Evolutionary conservation across 2,797 vertebrate species (phyloP).

Genomic region (Lates japonicus): DNA sequence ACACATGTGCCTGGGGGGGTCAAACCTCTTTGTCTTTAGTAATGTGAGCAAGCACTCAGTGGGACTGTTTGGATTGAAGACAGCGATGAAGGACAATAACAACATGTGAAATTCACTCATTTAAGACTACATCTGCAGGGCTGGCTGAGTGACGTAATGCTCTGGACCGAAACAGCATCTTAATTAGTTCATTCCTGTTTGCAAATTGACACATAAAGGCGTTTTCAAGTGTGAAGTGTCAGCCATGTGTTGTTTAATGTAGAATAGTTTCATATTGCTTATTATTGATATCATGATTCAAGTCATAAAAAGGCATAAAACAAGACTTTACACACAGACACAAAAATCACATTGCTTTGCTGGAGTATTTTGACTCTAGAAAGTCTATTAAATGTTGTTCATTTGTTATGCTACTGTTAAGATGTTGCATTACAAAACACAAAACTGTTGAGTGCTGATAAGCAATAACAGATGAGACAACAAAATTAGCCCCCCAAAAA

Average conservation of each 20-base stretch:
- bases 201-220: background rate
- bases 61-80: conserved; percentile 55
- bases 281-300: background rate
- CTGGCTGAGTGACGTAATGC: background rate
- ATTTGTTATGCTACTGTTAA: conserved; percentile 1
- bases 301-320: conserved; percentile 4
- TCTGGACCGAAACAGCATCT: conserved; percentile 2
- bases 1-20: conserved; percentile 44
- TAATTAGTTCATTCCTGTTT: background rate
- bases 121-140: background rate
- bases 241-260: background rate
- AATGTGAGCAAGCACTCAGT: conserved; percentile 51
- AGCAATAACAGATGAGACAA: background rate
- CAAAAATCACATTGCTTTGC: background rate
- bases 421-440: background rate
- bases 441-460: conserved; percentile 15
- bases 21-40: conserved; percentile 52
- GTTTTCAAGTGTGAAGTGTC: background rate
- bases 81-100: conserved; percentile 36
- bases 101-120: background rate
- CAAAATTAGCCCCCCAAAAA: conserved; percentile 24
- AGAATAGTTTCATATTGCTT: background rate
- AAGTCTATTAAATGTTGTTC: background rate
- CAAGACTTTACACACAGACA: background rate
- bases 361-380: background rate